Base-by-base conservation (phyloP, 2,113 vertebrate species). In the Phylloscopus whistleri region DNA sequence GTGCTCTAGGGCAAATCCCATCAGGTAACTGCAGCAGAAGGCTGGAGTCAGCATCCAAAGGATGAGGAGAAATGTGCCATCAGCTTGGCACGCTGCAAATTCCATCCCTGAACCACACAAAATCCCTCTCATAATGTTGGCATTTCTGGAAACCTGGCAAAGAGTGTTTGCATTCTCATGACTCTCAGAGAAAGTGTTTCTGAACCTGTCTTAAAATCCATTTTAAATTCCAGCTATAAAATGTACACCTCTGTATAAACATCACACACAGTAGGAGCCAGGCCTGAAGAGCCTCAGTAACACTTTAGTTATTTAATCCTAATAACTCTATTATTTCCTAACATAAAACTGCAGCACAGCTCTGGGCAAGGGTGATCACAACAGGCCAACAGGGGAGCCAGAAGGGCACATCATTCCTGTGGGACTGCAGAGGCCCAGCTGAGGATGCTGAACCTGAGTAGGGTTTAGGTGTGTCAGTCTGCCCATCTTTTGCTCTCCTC, bases 101-200 rank as follows among this genome's bases (percentile, higher is more conserved):
- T 87, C 89, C 55, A 43, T 9, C 49, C 58, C 66, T 80, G 62
- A 84, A 35, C 22, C 37, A 43, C 52, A 49, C 31, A 48, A 55
- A 81, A 22, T 35, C 62, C 23, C 41, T 64, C 13, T 62, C 3
- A 4, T 9, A 72, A 35, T 1, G 7, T 11, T 46, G 76, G 69
- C 23, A 14, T 56, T 79, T 67, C 28, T 76, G 74, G 41, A 79
- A 91, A 60, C n/a, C 55, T 68, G 51, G 46, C 1, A 0, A 79
- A 64, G 10, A 17, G 2, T 0, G 0, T 59, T 85, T 39, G 16
- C 31, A 59, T 24, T 73, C 16, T 24, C 0, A 0, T 33, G 44
- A 31, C 15, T 58, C 24, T 28, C 62, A 76, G 46, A 41, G 6
- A 21, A 48, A 59, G 3, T 9, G 14, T 35, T 64, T 82, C n/a